These are phyloP conservation scores for Chondrosia reniformis DNA, from an alignment of 37 sponge, comb jelly and placozoan species.

Conservation along the genomic window DNA sequence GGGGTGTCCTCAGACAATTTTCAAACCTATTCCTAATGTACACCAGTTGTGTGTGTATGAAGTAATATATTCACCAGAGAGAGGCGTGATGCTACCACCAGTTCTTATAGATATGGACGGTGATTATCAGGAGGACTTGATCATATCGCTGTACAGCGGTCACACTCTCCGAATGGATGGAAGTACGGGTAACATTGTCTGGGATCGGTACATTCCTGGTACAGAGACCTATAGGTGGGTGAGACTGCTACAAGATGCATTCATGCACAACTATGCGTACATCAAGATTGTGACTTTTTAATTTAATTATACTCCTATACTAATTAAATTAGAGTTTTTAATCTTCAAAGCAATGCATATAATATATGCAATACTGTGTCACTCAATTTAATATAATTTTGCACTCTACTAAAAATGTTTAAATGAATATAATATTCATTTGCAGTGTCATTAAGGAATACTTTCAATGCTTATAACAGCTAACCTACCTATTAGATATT, in stretches of 20 bases:
- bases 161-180: constrained; percentile 52
- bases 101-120: constrained; percentile 63
- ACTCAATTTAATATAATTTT: no score
- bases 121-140: constrained; percentile 51
- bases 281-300: no score
- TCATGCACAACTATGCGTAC: no score
- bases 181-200: constrained; percentile 13
- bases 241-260: neutral
- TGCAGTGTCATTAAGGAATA: no score
- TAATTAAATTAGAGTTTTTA: no score
- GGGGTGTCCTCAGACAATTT: neutral
- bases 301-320: no score
- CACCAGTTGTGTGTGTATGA: constrained; percentile 55
- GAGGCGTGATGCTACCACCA: constrained; percentile 72
- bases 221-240: constrained; percentile 75
- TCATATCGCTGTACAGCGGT: constrained; percentile 46
- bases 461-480: no score
- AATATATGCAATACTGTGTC: no score
- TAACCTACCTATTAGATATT: no score
- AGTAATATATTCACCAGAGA: constrained; percentile 17
- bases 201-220: constrained; percentile 52
- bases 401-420: no score
- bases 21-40: constrained; percentile 32
- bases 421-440: no score
- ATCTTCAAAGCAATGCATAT: no score